Conservation (phyloP, 2,888 invertebrate genomes). For the Pseudococcus longispinus region DNA sequence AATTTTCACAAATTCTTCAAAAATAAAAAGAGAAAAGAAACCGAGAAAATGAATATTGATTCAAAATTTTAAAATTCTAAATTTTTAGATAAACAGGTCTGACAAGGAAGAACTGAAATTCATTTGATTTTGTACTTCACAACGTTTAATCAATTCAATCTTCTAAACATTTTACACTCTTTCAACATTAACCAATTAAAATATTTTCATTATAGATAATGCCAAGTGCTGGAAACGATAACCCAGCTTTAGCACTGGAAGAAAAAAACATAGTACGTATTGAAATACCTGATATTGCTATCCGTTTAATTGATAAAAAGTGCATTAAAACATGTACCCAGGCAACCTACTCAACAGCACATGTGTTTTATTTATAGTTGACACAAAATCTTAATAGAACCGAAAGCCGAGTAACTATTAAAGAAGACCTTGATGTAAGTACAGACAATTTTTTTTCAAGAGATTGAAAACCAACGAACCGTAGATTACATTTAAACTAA, state of each 20-base stretch:
- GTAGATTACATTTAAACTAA: background rate
- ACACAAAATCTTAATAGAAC: background rate
- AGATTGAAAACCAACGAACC: background rate
- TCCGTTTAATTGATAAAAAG: background rate
- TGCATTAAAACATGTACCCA: background rate
- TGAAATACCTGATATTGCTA: background rate
- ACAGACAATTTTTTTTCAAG: background rate
- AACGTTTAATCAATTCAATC: too few relatives aligned
- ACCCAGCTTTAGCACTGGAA: conserved; percentile 1
- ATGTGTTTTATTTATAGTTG: conserved; percentile 1
- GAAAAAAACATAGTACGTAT: conserved; percentile 6
- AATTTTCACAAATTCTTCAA: background rate
- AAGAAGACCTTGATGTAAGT: conserved; percentile 30
- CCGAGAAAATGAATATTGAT: too few relatives aligned
- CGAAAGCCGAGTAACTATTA: conserved; percentile 12
- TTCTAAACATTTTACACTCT: too few relatives aligned
- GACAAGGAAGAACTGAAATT: too few relatives aligned
- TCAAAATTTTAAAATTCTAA: too few relatives aligned
- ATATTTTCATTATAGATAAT: background rate
- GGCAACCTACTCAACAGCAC: background rate
- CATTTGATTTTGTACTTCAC: too few relatives aligned
- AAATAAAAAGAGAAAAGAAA: background rate
- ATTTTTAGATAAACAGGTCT: too few relatives aligned
- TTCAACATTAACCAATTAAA: too few relatives aligned
- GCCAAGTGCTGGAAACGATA: background rate